A percentile compares a stretch with the other conserved stretches of the same genome.
phyloP scores from a whole-genome alignment of 1,140 invertebrate species.

The Neodiprion fabricii region DNA sequence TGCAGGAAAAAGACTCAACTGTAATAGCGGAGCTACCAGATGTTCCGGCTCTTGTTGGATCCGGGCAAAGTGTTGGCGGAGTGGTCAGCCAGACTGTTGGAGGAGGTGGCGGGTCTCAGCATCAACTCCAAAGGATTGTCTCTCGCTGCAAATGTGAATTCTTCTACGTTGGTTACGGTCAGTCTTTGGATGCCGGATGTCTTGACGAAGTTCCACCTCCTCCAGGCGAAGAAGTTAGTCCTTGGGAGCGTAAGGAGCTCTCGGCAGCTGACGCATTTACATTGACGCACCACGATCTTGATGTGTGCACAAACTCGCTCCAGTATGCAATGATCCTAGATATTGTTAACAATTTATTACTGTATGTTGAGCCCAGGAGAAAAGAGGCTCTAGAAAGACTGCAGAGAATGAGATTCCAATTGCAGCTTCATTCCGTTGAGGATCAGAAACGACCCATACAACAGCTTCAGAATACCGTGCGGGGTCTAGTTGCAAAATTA shows the following conservation, averaged over 20 bases:
- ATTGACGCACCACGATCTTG: constrained; percentile 96
- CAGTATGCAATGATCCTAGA: constrained; percentile 97
- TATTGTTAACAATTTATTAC: constrained; percentile 94
- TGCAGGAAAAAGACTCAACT: constrained; percentile 75
- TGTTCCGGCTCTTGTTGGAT: constrained; percentile 89
- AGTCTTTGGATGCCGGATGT: constrained; percentile 75
- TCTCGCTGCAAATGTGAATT: constrained; percentile 98
- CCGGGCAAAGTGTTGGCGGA: constrained; percentile 94
- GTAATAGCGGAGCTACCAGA: constrained; percentile 81
- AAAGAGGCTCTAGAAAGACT: constrained; percentile 90
- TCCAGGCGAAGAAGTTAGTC: constrained; percentile 73
- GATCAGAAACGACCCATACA: constrained; percentile 93
- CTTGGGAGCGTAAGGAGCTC: constrained; percentile 77
- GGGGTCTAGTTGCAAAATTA: constrained; percentile 81
- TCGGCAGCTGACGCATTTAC: constrained; percentile 96
- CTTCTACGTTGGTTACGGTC: constrained; percentile 95
- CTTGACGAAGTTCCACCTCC: constrained; percentile 71
- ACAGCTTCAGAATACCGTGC: constrained; percentile 85
- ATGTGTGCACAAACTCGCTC: constrained; percentile 96
- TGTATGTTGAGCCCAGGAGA: constrained; percentile 95
- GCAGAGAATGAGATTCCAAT: constrained; percentile 90
- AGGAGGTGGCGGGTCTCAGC: constrained; percentile 68
- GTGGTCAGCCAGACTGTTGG: constrained; percentile 93
- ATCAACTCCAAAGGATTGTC: constrained; percentile 92
- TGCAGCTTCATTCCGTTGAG: constrained; percentile 87